A percentile compares a stretch with the other conserved stretches of the same genome.
phyloP scores from a whole-genome alignment of 2,113 vertebrate genomes.

The Hiodon tergisus region DNA sequence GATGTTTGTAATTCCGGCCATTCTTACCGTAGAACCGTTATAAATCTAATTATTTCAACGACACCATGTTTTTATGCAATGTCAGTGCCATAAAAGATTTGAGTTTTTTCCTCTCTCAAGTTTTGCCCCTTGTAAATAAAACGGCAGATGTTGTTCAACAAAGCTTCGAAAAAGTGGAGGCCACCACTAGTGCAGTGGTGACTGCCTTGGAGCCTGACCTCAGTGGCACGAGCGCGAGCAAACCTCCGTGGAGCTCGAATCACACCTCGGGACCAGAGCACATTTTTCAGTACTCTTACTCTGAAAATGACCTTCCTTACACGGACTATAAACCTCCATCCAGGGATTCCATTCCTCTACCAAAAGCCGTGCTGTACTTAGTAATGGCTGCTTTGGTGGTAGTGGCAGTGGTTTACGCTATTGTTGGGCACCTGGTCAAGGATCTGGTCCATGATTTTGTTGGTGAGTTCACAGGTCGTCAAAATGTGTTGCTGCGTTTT shows the following conservation, averaged over 20 bases:
- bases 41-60: conserved; percentile 7
- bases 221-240: conserved; percentile 63
- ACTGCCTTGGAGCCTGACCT: conserved; percentile 71
- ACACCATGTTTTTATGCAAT: conserved; percentile 77
- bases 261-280: conserved; percentile 74
- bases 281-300: conserved; percentile 72
- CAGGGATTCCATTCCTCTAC: conserved; percentile 71
- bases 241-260: conserved; percentile 69
- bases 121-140: conserved; percentile 76
- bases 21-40: conserved; percentile 1
- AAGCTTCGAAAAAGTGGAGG: conserved; percentile 58
- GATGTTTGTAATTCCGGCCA: conserved; percentile 4
- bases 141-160: conserved; percentile 68
- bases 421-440: conserved; percentile 83
- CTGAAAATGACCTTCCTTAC: conserved; percentile 72
- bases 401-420: conserved; percentile 78
- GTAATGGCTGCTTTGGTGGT: conserved; percentile 82
- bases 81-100: conserved; percentile 78
- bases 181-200: conserved; percentile 69
- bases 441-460: conserved; percentile 79
- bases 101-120: conserved; percentile 77
- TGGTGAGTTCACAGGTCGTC: conserved; percentile 59
- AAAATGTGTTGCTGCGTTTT: no score
- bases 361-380: conserved; percentile 84
- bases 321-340: conserved; percentile 71